Evolutionary conservation across 2,113 vertebrate species (phyloP).

Genomic region (Vimba vimba): DNA sequence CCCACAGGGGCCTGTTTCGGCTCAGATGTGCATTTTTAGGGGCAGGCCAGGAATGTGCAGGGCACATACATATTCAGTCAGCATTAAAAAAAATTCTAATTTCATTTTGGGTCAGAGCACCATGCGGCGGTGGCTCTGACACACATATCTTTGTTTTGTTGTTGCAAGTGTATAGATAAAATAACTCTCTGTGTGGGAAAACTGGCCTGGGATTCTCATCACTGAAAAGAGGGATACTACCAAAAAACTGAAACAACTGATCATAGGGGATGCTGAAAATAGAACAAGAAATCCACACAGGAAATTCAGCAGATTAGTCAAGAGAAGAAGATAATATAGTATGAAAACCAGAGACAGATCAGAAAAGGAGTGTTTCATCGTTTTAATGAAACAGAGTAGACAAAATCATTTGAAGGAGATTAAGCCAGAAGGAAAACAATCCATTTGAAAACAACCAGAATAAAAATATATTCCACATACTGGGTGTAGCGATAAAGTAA

Average conservation of each 20-base stretch:
- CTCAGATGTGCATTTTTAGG: constrained; percentile 34
- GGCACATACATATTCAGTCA: constrained; percentile 45
- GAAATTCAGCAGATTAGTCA: constrained; percentile 10
- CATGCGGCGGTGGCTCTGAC: not conserved
- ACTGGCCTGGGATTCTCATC: not conserved
- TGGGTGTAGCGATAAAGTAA: not conserved
- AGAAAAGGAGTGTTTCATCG: not conserved
- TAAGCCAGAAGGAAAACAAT: constrained; percentile 41
- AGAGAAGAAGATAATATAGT: constrained; percentile 19
- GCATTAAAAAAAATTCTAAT: constrained; percentile 30
- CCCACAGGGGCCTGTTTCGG: constrained; percentile 21
- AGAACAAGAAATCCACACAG: not conserved
- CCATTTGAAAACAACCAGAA: constrained; percentile 24
- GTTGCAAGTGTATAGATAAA: constrained; percentile 10
- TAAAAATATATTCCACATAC: not conserved
- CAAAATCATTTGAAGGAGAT: constrained; percentile 2
- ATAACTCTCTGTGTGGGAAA: not conserved
- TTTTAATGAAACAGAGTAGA: constrained; percentile 48
- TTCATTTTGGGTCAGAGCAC: constrained; percentile 19
- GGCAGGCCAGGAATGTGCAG: constrained; percentile 33
- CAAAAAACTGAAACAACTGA: not conserved
- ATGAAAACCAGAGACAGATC: constrained; percentile 20
- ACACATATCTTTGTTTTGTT: constrained; percentile 12
- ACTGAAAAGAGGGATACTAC: not conserved
- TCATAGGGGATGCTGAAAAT: not conserved